Conservation (phyloP, 2,888 invertebrate genomes). For the Lasioglossum marginatum region DNA sequence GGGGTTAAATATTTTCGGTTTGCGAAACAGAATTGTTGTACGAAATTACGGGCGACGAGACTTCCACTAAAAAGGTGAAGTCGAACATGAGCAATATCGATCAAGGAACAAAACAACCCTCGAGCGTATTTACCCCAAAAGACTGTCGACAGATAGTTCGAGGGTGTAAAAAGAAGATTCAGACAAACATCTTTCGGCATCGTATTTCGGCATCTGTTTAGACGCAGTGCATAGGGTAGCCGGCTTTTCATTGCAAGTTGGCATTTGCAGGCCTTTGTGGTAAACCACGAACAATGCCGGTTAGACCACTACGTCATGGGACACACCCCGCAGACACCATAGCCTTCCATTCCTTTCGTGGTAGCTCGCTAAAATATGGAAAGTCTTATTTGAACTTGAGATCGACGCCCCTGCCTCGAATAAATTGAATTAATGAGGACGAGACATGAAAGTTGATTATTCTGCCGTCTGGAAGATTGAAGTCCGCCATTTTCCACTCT, state of each 20-base stretch:
- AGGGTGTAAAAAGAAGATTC: slow-evolving; percentile 67
- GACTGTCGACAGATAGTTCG: slow-evolving; percentile 48
- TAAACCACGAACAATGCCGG: slow-evolving; percentile 80
- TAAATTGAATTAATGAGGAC: slow-evolving; percentile 58
- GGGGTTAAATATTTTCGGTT: not conserved
- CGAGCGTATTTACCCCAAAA: slow-evolving; percentile 58
- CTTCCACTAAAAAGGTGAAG: slow-evolving; percentile 5
- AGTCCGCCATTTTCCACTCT: not conserved
- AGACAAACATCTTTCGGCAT: slow-evolving; percentile 75
- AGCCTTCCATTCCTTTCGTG: slow-evolving; percentile 35
- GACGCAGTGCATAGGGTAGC: slow-evolving; percentile 60
- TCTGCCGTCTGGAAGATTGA: not conserved
- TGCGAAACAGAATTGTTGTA: not conserved
- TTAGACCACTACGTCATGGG: slow-evolving; percentile 52
- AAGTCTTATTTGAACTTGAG: slow-evolving; percentile 71
- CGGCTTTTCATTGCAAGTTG: slow-evolving; percentile 80
- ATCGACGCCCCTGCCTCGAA: slow-evolving; percentile 50
- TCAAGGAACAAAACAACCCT: slow-evolving; percentile 34
- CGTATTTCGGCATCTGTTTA: slow-evolving; percentile 83
- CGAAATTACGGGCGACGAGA: not conserved
- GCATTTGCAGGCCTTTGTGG: slow-evolving; percentile 84
- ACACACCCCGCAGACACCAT: slow-evolving; percentile 55
- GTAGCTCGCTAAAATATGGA: slow-evolving; percentile 71
- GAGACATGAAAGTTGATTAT: slow-evolving; percentile 24
- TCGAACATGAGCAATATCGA: slow-evolving; percentile 41